A percentile compares a stretch with the other conserved stretches of the same genome.
Conservation (phyloP, 2,113 vertebrate species). For the Lampris incognitus region DNA sequence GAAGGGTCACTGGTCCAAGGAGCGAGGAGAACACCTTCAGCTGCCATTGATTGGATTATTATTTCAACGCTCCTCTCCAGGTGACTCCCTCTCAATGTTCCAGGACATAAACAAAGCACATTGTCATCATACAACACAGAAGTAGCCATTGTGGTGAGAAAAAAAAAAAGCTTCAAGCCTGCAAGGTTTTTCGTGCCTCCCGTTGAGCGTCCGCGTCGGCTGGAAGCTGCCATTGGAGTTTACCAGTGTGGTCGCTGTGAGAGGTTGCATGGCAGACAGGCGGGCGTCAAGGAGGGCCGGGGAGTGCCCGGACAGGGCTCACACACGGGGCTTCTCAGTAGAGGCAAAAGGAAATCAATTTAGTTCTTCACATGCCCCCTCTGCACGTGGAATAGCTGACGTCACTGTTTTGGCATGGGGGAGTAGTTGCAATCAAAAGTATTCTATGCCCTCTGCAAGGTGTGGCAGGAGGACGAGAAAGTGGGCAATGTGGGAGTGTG, state of each 20-base stretch:
- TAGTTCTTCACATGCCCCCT: slow-evolving; percentile 33
- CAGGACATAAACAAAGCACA: slow-evolving; percentile 71
- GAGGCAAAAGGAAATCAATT: slow-evolving; percentile 29
- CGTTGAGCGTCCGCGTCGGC: slow-evolving; percentile 63
- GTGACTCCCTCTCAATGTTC: slow-evolving; percentile 67
- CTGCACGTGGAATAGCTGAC: slow-evolving; percentile 38
- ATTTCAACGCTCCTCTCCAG: slow-evolving; percentile 76
- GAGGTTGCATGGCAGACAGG: slow-evolving; percentile 57
- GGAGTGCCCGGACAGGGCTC: slow-evolving; percentile 42
- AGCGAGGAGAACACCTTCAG: slow-evolving; percentile 75
- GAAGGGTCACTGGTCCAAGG: slow-evolving; percentile 63
- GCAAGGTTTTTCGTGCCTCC: slow-evolving; percentile 73
- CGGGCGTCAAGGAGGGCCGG: slow-evolving; percentile 26
- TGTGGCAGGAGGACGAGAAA: slow-evolving; percentile 1
- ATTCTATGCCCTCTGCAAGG: slow-evolving; percentile 26
- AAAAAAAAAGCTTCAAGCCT: slow-evolving; percentile 77
- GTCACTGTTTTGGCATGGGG: slow-evolving; percentile 47
- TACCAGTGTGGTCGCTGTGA: slow-evolving; percentile 65
- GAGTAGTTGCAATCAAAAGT: slow-evolving; percentile 23
- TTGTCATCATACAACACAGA: slow-evolving; percentile 66
- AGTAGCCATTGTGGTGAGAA: slow-evolving; percentile 51
- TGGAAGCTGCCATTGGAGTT: slow-evolving; percentile 81
- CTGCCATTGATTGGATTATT: slow-evolving; percentile 82
- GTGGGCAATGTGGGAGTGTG: slow-evolving; percentile 20
- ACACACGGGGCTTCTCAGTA: slow-evolving; percentile 48